A percentile compares a stretch with the other conserved stretches of the same genome.
phyloP scores from a whole-genome alignment of 2,797 vertebrate species.

The Diplodus puntazzo region DNA sequence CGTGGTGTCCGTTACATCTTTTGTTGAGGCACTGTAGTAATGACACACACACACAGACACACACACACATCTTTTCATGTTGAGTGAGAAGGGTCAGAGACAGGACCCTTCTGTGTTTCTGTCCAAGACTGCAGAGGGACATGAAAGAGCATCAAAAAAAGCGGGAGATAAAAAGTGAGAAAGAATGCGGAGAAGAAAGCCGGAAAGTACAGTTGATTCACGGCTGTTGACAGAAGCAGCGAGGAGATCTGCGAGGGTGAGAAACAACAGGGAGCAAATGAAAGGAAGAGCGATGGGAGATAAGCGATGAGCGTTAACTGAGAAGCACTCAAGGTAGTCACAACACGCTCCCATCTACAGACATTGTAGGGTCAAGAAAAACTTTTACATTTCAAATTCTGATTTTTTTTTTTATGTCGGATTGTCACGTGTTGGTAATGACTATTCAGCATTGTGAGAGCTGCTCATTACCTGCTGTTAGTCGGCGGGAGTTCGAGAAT shows the following conservation, averaged over 20 bases:
- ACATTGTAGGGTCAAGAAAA: neutral
- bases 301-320: neutral
- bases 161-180: conserved; percentile 34
- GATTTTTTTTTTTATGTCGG: conserved; percentile 24
- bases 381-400: conserved; percentile 8
- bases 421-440: conserved; percentile 18
- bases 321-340: conserved; percentile 20
- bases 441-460: conserved; percentile 47
- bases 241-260: conserved; percentile 27
- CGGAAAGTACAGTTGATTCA: conserved; percentile 37
- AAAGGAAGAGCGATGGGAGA: neutral
- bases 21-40: conserved; percentile 17
- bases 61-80: conserved; percentile 36
- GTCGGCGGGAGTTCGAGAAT: conserved; percentile 35
- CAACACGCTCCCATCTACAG: neutral
- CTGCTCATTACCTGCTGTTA: conserved; percentile 46
- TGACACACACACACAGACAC: conserved; percentile 1
- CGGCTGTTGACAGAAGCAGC: conserved; percentile 45
- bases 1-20: conserved; percentile 45
- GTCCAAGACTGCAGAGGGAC: conserved; percentile 14
- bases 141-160: conserved; percentile 34
- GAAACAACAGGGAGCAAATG: conserved; percentile 18
- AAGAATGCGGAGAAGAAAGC: conserved; percentile 28
- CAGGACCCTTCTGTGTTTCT: conserved; percentile 40
- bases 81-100: conserved; percentile 34